phyloP scores from a whole-genome alignment of 2,888 invertebrate species.

The Camponotus fellah region DNA sequence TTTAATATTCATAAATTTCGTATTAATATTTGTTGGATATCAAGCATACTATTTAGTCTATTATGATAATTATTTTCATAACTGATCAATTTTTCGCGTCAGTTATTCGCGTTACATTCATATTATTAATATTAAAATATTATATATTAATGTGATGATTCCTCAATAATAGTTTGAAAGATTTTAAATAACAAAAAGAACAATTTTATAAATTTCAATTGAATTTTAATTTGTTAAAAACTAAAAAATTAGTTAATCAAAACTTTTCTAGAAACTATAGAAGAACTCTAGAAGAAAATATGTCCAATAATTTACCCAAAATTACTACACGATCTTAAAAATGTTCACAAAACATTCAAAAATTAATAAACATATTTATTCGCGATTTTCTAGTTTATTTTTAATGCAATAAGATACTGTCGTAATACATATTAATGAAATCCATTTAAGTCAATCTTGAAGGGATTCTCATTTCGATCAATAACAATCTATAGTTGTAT shows the following conservation, averaged over 20 bases:
- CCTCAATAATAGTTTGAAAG: background rate
- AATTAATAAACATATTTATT: background rate
- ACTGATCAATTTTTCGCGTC: background rate
- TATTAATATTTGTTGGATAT: background rate
- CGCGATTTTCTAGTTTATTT: background rate
- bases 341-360: background rate
- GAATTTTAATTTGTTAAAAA: background rate
- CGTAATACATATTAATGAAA: background rate
- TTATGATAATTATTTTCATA: background rate
- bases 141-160: background rate
- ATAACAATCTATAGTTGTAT: slow-evolving; percentile 10
- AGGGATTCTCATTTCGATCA: background rate
- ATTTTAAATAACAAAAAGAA: background rate
- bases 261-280: background rate
- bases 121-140: background rate
- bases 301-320: background rate
- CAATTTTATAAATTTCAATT: slow-evolving; percentile 3
- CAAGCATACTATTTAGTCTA: background rate
- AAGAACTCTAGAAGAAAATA: background rate
- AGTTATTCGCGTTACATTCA: background rate
- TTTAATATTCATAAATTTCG: background rate
- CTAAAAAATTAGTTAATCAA: too few relatives aligned
- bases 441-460: background rate
- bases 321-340: background rate
- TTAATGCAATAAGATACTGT: background rate